Evolutionary conservation across 2,797 vertebrate species (phyloP).

Genomic region (Adrianichthys oophorus): DNA sequence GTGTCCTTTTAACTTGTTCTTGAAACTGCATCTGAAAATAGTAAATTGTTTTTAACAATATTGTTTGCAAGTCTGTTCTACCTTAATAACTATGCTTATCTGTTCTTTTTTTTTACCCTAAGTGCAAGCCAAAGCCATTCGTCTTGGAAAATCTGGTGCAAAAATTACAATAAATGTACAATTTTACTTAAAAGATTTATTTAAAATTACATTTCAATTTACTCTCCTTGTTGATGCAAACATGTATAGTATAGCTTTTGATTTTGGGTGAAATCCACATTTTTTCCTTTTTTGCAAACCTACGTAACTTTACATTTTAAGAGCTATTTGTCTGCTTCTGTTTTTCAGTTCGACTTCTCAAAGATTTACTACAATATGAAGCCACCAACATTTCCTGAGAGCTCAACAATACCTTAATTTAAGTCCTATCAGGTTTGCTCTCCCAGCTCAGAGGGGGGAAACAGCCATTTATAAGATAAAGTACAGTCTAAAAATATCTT

Average conservation of each 20-base stretch:
- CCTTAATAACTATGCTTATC: too few relatives aligned
- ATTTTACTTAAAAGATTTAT: too few relatives aligned
- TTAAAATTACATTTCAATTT: neutral
- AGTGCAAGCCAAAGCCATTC: neutral
- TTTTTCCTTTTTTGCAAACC: neutral
- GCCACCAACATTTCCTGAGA: constrained; percentile 8
- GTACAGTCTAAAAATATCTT: constrained; percentile 1
- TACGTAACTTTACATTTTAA: neutral
- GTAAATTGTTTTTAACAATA: too few relatives aligned
- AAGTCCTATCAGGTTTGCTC: constrained; percentile 20
- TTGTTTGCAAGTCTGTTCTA: too few relatives aligned
- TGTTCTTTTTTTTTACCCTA: too few relatives aligned
- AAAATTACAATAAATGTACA: neutral
- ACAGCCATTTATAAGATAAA: constrained; percentile 11
- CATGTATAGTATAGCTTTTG: neutral
- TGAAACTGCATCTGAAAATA: too few relatives aligned
- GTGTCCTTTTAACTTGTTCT: too few relatives aligned
- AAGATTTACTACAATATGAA: constrained; percentile 17
- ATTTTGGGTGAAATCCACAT: neutral
- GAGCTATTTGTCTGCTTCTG: neutral
- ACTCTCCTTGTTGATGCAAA: neutral
- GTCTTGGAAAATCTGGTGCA: neutral
- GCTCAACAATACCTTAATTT: constrained; percentile 34
- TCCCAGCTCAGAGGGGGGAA: neutral
- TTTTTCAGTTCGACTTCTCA: neutral